Evolutionary conservation across 2,797 vertebrate species (phyloP).

Genomic region (Glossophaga mutica): DNA sequence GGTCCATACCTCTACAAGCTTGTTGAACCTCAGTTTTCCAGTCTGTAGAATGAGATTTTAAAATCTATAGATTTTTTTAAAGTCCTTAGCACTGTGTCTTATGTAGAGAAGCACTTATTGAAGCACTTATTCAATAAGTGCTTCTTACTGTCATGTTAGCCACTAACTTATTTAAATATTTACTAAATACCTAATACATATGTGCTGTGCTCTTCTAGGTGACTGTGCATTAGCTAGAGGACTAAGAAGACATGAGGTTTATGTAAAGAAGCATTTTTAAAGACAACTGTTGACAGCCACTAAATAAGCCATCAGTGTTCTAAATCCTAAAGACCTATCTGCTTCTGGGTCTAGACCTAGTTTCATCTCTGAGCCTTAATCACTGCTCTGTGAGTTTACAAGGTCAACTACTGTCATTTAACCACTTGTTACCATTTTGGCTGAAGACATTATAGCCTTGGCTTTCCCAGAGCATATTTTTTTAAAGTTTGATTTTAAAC

Average conservation of each 20-base stretch:
- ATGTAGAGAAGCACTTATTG: neutral
- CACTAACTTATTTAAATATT: neutral
- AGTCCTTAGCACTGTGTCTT: neutral
- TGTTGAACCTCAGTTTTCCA: slow-evolving; percentile 20
- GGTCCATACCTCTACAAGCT: neutral
- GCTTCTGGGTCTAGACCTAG: neutral
- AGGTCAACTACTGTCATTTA: neutral
- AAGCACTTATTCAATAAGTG: neutral
- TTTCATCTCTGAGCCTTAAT: neutral
- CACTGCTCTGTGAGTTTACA: neutral
- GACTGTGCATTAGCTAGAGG: neutral
- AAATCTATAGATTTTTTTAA: neutral
- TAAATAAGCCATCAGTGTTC: neutral
- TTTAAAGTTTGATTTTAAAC: neutral
- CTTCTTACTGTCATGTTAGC: neutral
- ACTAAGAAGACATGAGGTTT: neutral
- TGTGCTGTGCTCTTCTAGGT: neutral
- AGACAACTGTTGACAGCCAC: neutral
- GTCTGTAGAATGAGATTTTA: neutral
- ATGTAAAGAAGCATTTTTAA: neutral
- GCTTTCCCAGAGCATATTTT: slow-evolving; percentile 6
- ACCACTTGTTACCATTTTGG: neutral
- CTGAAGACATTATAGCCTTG: neutral
- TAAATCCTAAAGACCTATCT: neutral
- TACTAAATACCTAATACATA: neutral